Evolutionary conservation across 2,888 invertebrate genomes (phyloP).

Genomic region (Patella depressa): DNA sequence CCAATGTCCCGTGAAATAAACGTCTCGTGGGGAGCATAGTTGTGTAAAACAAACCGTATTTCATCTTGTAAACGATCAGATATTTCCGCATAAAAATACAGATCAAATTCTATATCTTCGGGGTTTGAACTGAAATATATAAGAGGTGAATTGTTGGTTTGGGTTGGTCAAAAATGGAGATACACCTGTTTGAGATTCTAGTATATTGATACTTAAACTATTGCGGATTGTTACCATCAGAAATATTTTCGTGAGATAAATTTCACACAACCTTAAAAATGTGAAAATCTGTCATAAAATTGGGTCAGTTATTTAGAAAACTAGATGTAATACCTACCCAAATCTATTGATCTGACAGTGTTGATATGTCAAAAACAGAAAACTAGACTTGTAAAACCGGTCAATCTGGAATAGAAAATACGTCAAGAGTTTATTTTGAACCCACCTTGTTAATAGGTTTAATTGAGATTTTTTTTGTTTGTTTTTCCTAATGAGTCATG

Average conservation of each 20-base stretch:
- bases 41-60: not conserved
- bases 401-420: conserved; percentile 13
- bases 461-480: no score
- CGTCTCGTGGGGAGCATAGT: not conserved
- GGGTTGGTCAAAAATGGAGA: no score
- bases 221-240: no score
- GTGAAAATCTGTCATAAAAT: not conserved
- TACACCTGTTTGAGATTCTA: no score
- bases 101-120: conserved; percentile 2
- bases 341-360: conserved; percentile 15
- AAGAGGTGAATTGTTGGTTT: not conserved
- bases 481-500: no score
- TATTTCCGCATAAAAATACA: conserved; percentile 16
- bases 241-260: no score
- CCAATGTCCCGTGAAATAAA: not conserved
- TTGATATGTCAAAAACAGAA: conserved; percentile 18
- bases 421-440: not conserved
- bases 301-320: not conserved
- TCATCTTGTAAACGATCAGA: conserved; percentile 13
- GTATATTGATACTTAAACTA: no score
- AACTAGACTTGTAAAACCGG: conserved; percentile 9
- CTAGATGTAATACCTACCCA: not conserved
- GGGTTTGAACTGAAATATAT: conserved; percentile 2
- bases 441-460: not conserved
- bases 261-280: no score